These are phyloP conservation scores for Willowsia nigromaculata DNA, from an alignment of 2,888 invertebrate genomes.

Conservation along the genomic window DNA sequence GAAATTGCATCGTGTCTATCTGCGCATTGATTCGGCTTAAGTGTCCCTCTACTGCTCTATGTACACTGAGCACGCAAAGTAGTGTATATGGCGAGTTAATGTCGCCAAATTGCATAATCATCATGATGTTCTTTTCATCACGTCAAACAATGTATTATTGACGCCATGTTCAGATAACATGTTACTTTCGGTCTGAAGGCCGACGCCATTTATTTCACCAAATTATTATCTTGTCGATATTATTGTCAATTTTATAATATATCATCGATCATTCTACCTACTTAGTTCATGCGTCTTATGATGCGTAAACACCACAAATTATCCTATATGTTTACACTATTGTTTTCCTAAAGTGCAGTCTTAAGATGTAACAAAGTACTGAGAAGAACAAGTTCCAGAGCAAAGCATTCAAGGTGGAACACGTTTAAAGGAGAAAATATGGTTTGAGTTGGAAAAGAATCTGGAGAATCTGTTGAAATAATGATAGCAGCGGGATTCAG, in stretches of 20 bases:
- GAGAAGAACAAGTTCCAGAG: not conserved
- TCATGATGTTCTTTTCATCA: not conserved
- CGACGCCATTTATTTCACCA: not conserved
- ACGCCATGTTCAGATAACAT: not conserved
- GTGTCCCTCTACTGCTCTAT: too few relatives aligned
- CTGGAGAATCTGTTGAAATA: slow-evolving; percentile 10
- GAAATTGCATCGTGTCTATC: too few relatives aligned
- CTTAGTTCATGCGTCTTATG: not conserved
- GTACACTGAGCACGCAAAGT: not conserved
- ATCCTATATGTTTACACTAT: not conserved
- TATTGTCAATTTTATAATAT: not conserved
- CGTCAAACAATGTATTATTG: not conserved
- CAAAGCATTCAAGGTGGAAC: not conserved
- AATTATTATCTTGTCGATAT: not conserved
- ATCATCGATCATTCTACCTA: not conserved
- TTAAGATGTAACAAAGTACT: not conserved
- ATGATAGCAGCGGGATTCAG: not conserved
- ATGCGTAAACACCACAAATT: slow-evolving; percentile 25
- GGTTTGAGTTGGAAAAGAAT: not conserved
- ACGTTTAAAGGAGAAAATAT: slow-evolving; percentile 2
- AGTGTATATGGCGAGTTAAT: not conserved
- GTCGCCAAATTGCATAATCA: not conserved
- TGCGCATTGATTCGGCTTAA: too few relatives aligned
- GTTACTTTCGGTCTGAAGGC: not conserved
- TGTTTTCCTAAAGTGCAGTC: not conserved